Conservation (phyloP, 2,113 vertebrate genomes). For the Coptodon bakossiorum region DNA sequence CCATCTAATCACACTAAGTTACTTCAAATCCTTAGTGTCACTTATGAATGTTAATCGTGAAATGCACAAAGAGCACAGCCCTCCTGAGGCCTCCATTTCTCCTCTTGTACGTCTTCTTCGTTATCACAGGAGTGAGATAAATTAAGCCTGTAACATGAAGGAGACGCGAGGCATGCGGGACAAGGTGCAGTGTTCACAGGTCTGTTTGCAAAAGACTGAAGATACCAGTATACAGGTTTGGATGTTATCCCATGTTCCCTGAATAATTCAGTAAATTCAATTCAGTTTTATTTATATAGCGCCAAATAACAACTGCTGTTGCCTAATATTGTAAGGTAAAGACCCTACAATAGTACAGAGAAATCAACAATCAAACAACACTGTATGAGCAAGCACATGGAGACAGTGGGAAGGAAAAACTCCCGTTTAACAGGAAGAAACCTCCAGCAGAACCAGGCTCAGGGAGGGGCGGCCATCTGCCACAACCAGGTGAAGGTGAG, state of each 20-base stretch:
- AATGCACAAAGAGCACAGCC: neutral
- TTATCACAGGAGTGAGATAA: conserved; percentile 24
- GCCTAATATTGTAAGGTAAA: neutral
- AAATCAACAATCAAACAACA: neutral
- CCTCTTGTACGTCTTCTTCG: neutral
- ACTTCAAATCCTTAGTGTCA: neutral
- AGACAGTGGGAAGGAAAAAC: neutral
- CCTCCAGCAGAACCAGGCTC: neutral
- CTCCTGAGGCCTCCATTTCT: neutral
- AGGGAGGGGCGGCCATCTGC: neutral
- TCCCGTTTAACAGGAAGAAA: neutral
- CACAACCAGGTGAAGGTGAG: neutral
- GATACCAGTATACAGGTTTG: neutral
- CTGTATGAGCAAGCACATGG: neutral
- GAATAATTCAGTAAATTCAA: neutral
- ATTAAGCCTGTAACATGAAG: neutral
- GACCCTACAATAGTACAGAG: neutral
- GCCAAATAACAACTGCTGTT: neutral
- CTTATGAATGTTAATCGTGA: conserved; percentile 25
- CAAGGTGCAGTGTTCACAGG: neutral
- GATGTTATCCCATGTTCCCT: neutral
- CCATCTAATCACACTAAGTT: conserved; percentile 12
- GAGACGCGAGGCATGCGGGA: neutral
- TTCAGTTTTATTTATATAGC: neutral
- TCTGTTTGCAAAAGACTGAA: neutral